These are phyloP conservation scores for Bucorvus abyssinicus DNA, from an alignment of 2,797 vertebrate genomes.

Conservation along the genomic window DNA sequence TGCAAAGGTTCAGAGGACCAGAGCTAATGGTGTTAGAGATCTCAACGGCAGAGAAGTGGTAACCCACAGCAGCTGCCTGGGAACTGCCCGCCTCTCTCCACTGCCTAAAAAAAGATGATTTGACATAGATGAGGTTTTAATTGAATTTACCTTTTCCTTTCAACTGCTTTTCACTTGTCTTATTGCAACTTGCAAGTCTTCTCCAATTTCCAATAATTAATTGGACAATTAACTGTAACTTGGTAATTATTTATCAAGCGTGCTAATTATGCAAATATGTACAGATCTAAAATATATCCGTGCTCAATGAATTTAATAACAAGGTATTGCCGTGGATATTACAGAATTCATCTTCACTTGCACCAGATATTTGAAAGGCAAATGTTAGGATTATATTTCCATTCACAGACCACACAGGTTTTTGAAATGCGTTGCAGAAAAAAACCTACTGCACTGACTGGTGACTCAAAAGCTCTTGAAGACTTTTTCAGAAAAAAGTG, in stretches of 20 bases:
- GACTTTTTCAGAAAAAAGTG: background rate
- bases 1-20: background rate
- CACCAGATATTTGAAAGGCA: background rate
- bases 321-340: background rate
- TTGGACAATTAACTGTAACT: conserved; percentile 23
- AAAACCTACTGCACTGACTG: background rate
- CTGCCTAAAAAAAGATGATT: background rate
- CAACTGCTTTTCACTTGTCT: background rate
- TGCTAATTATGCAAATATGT: conserved; percentile 11
- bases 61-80: background rate
- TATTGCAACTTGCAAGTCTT: background rate
- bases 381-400: background rate
- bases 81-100: background rate
- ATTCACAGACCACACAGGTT: background rate
- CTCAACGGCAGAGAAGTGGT: background rate
- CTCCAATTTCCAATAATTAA: background rate
- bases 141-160: conserved; percentile 18
- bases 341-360: background rate
- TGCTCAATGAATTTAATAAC: background rate
- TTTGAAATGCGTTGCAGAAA: background rate
- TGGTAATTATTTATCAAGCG: conserved; percentile 36
- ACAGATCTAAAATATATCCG: background rate
- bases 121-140: background rate
- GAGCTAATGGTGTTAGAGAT: background rate
- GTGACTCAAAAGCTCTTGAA: background rate